Percentiles rank a stretch among this genome's conserved stretches.
phyloP scores from a whole-genome alignment of 2,113 vertebrate genomes.

The Litocranius walleri region DNA sequence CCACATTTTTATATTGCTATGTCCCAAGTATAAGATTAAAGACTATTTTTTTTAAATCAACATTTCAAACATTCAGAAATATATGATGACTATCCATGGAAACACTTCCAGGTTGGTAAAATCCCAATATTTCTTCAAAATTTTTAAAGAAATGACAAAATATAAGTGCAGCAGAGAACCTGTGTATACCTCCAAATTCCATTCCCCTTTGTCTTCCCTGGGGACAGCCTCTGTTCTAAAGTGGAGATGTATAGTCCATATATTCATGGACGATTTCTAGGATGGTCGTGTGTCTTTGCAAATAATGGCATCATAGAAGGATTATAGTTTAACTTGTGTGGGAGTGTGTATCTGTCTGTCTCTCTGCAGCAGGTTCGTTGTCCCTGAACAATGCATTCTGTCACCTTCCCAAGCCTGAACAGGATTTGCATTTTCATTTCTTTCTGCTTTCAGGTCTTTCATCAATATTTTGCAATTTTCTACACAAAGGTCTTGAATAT shows the following conservation, averaged over 20 bases:
- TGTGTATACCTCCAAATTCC: neutral
- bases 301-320: neutral
- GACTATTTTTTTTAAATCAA: neutral
- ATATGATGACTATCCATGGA: neutral
- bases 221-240: neutral
- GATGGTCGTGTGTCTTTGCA: neutral
- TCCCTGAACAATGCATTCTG: neutral
- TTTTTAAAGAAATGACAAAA: neutral
- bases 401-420: neutral
- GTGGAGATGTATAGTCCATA: neutral
- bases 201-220: neutral
- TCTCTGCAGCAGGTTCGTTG: neutral
- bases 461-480: neutral
- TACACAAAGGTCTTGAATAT: neutral
- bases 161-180: neutral
- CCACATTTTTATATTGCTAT: neutral
- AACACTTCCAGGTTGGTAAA: neutral
- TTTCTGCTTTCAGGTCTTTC: neutral
- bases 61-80: neutral
- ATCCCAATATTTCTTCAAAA: neutral
- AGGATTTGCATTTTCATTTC: neutral
- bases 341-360: neutral
- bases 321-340: neutral
- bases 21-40: neutral
- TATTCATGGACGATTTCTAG: neutral